Base-by-base conservation (phyloP, 2,113 vertebrate species). In the Puntigrus tetrazona region DNA sequence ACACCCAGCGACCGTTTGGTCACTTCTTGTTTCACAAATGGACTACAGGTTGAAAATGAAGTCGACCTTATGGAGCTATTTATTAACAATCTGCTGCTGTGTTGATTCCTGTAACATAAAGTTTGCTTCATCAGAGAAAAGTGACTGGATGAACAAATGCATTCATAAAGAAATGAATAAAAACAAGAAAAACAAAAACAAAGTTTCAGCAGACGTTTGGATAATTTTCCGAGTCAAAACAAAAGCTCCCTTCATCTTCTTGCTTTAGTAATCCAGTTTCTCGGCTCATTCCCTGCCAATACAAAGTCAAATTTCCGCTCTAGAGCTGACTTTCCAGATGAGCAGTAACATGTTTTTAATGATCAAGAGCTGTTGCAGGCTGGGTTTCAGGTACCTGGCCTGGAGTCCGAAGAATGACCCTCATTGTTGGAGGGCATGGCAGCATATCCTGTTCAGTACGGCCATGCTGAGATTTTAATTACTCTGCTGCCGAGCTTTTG, bases 381-480 rank as follows among this genome's bases (percentile, higher is more conserved):
- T 75, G n/a, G 45, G 79, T 59, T 70, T 83, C 65, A 73, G 73
- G 61, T 84, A 85, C 87, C 65, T 59, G 52, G 80, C 52, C 61
- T 25, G 27, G 31, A 78, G 73, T 84, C 67, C 79, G 85, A 83
- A 88, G 86, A 90, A 89, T 89, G 88, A 90, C 85, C 83, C 59
- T 65, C 84, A 89, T 91, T 89, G 90, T 90, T 81, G 52, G 69
- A 36, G 65, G 27, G 72, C 55, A 84, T 31, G 47, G 82, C 84
- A 47, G 87, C 79, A 80, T 87, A 85, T 89, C 88, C 88, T 83
- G 87, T 84, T 86, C 79, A 34, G 34, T 63, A 73, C 50, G 47
- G 50, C 79, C 85, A 78, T 84, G 87, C 90, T 88, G 86, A 75
- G 90, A 83, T 89, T 87, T 86, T 89, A 86, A 89, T 88, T 85